These are phyloP conservation scores for Alcedo atthis DNA, from an alignment of 2,797 vertebrate species.

Conservation along the genomic window DNA sequence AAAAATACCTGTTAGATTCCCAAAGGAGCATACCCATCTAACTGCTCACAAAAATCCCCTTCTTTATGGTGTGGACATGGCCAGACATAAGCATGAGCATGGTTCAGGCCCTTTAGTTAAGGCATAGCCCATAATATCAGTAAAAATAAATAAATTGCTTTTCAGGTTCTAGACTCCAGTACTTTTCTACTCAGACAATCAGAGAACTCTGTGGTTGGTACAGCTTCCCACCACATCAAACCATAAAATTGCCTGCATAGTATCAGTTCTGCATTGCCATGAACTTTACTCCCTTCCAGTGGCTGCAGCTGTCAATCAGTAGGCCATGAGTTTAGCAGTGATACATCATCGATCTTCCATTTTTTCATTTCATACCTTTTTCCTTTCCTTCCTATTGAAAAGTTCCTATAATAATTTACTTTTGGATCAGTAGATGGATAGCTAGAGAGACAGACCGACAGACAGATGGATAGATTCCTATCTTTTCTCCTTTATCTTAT, in stretches of 20 bases:
- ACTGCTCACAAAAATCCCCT: neutral
- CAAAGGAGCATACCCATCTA: neutral
- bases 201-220: neutral
- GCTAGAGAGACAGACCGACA: neutral
- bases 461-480: rapidly evolving
- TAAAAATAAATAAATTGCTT: neutral
- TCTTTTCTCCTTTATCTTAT: neutral
- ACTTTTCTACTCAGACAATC: neutral
- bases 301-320: neutral
- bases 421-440: neutral
- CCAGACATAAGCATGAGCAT: neutral
- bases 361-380: neutral
- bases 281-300: neutral
- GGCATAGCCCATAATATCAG: neutral
- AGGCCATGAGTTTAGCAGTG: neutral
- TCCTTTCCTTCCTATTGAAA: neutral
- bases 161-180: neutral
- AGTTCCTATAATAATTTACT: neutral
- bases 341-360: neutral
- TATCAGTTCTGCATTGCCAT: neutral
- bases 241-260: neutral
- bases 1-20: neutral
- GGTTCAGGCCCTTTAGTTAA: neutral
- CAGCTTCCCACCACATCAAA: neutral
- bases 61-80: neutral